Percentiles rank a stretch among this genome's conserved stretches.
These are phyloP conservation scores for Pseudolaguvia tuberculata DNA, from an alignment of 2,113 vertebrate genomes.

Conservation along the genomic window DNA sequence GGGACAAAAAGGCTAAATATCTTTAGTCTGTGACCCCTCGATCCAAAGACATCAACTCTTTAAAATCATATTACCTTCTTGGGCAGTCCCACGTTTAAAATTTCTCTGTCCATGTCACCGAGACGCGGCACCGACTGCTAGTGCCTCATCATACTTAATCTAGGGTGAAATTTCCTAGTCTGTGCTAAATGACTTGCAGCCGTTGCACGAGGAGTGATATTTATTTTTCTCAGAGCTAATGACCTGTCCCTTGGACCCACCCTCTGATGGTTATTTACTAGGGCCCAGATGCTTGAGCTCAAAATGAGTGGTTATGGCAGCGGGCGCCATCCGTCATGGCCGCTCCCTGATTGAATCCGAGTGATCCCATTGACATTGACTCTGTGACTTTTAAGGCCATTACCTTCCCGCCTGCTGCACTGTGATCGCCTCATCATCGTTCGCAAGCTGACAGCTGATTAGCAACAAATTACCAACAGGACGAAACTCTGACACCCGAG, in stretches of 20 bases:
- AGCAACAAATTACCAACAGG: constrained; percentile 93
- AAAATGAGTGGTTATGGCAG: constrained; percentile 99
- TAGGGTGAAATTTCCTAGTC: constrained; percentile 98
- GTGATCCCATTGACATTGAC: constrained; percentile 99
- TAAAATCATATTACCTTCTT: constrained; percentile 80
- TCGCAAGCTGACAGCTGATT: constrained; percentile 94
- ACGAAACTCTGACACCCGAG: constrained; percentile 69
- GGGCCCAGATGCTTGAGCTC: constrained; percentile 99
- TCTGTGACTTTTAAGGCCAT: constrained; percentile 99
- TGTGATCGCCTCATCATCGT: constrained; percentile 90
- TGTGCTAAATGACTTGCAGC: constrained; percentile 99
- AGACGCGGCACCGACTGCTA: constrained; percentile 85
- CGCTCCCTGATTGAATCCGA: constrained; percentile 89
- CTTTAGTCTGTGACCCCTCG: constrained; percentile 25
- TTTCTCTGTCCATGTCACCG: constrained; percentile 84
- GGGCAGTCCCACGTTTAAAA: constrained; percentile 80
- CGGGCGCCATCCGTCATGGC: constrained; percentile 91
- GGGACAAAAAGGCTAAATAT: constrained; percentile 10
- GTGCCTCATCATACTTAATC: constrained; percentile 99
- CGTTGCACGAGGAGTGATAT: constrained; percentile 96
- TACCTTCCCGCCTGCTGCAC: constrained; percentile 84
- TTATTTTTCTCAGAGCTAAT: constrained; percentile 99
- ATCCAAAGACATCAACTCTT: constrained; percentile 70
- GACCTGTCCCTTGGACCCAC: constrained; percentile 98
- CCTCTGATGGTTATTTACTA: constrained; percentile 99